These are phyloP conservation scores for Pyrgus malvae DNA, from an alignment of 2,888 invertebrate species.

Conservation along the genomic window DNA sequence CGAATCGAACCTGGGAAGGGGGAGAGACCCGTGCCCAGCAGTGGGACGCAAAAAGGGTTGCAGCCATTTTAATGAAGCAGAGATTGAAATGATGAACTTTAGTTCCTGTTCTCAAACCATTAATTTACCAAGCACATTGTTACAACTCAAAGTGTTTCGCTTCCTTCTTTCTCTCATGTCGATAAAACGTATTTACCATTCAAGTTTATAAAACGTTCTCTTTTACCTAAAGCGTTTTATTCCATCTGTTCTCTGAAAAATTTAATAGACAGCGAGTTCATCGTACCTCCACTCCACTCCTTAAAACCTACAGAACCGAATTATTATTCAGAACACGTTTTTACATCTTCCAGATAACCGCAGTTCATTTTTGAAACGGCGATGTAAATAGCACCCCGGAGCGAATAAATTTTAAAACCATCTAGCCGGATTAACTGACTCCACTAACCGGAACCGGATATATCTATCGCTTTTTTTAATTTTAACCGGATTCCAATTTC, in stretches of 20 bases:
- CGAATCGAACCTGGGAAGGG: no score
- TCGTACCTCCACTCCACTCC: neutral
- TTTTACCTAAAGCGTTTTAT: neutral
- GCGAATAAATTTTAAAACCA: conserved; percentile 75
- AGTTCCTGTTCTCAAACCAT: no score
- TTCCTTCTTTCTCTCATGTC: no score
- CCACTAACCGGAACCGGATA: conserved; percentile 28
- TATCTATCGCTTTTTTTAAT: conserved; percentile 33
- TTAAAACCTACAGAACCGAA: conserved; percentile 5
- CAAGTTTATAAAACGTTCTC: no score
- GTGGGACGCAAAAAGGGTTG: no score
- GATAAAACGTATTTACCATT: no score
- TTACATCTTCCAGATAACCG: conserved; percentile 74
- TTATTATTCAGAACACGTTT: conserved; percentile 67
- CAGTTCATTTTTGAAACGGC: conserved; percentile 77
- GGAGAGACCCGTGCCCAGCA: no score
- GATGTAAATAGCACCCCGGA: conserved; percentile 77
- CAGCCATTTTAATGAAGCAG: no score
- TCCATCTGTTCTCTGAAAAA: neutral
- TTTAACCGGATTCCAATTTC: conserved; percentile 21
- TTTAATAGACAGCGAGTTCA: neutral
- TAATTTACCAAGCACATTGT: no score
- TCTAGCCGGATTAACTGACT: conserved; percentile 49
- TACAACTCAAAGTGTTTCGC: no score
- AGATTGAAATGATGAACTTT: no score